Percentiles rank a stretch among this genome's conserved stretches.
Conservation (phyloP, 2,888 invertebrate species). For the Anticlea derivata region DNA sequence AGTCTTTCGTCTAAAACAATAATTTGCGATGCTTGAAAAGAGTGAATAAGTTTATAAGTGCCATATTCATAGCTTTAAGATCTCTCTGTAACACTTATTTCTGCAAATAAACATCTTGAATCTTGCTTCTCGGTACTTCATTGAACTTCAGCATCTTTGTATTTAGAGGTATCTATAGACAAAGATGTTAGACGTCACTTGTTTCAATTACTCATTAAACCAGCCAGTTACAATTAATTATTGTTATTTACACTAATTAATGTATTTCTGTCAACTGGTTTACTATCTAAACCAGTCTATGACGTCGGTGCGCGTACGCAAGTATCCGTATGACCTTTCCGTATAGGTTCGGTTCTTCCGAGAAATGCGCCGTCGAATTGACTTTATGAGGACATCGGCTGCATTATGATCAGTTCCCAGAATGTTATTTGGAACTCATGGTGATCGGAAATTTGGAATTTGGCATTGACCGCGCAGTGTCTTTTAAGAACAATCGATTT, state of each 20-base stretch:
- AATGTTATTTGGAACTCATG: conserved; percentile 32
- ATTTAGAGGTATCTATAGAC: neutral
- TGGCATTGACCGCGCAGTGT: neutral
- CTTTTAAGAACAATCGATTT: too few species aligned
- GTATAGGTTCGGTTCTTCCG: conserved; percentile 21
- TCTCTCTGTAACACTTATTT: too few species aligned
- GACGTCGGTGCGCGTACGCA: conserved; percentile 19
- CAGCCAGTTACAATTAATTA: conserved; percentile 5
- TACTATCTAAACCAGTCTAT: conserved; percentile 13
- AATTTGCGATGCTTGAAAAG: too few species aligned
- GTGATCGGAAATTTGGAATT: conserved; percentile 15
- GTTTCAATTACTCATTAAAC: conserved; percentile 10
- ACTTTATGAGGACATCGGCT: conserved; percentile 26
- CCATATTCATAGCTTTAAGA: too few species aligned
- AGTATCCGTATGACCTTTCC: conserved; percentile 30
- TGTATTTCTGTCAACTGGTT: conserved; percentile 19
- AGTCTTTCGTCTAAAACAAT: too few species aligned
- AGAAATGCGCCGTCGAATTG: conserved; percentile 29
- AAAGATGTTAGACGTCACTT: conserved; percentile 6
- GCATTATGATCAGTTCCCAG: conserved; percentile 32
- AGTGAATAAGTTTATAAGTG: too few species aligned
- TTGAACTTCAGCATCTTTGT: neutral
- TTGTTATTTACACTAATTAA: conserved; percentile 2
- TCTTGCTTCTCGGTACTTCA: too few species aligned
- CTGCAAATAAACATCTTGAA: too few species aligned